Evolutionary conservation across 2,888 invertebrate genomes (phyloP), one percentile per base, ranked within the genome.

Genomic region (Omphaloscelis lunosa): DNA sequence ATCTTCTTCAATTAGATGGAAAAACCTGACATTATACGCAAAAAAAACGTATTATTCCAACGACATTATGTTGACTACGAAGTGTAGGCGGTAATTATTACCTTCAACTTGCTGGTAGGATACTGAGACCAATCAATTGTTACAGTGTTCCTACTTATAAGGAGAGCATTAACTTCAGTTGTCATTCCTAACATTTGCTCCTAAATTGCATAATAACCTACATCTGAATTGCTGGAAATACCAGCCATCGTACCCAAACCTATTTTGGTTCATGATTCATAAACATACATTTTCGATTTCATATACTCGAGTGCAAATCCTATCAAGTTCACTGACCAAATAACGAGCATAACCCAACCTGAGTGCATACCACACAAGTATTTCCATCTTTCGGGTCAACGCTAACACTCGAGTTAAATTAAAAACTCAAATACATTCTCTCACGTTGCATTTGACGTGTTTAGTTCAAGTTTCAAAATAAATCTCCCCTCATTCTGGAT

Each of bases 381-480:
- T 82, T 85, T 73, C 61, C 77, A 87, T 71, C 77, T 80, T 77
- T 73, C 78, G 58, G 82, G 79, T 83, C 84, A 81, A 70, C 72
- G 23, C 81, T 77, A 79, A 58, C 79, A 59, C 79, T 77, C 29
- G 79, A 72, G 77, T 86, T 81, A 83, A 86, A 88, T 90, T 76
- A 88, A 88, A 90, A 89, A 89, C 80, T 82, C 75, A 79, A 85
- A 90, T 86, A 87, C 87, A 89, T 87, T 88, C 88, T 80, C 85
- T 89, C 86, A 89, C 87, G 89, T 92, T 88, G 86, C 85, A 89
- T 90, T 91, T 91, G 90, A 92, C 90, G 89, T 89, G 90, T 89
- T 88, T 79, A 84, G 89, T 91, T 92, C 90, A 90, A 88, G 92
- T 91, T 93, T 94, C 91, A 93, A 95, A 95, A 95, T 95, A 95